Evolutionary conservation across 2,888 invertebrate genomes (phyloP), one percentile per base, ranked within the genome.

Genomic region (Tillus elongatus): DNA sequence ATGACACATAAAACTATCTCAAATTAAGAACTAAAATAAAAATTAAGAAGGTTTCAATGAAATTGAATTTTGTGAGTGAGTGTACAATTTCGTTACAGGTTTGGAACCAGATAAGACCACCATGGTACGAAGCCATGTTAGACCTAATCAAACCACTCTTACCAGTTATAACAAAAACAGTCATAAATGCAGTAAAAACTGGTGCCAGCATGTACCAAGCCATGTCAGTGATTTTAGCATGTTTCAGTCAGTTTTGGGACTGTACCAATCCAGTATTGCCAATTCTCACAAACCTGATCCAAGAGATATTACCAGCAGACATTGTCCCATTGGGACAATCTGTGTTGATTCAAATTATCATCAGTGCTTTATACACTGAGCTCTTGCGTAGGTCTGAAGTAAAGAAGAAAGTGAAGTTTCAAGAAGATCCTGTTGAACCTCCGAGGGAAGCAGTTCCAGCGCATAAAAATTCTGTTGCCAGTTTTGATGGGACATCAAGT

Each of bases 181-280:
- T 85, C 4, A 73, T 83, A 2, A 74, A 77, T 45, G 84, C 84
- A 1, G 70, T 82, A 6, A 74, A 79, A 63, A 77, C 76, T 4
- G 84, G 82, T 0, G 83, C 85, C 11, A 83, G 81, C 45, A 82
- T 83, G 74, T 85, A 83, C 60, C 84, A 85, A 68, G 75, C 82
- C 9, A 84, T 83, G 78, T 79, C 82, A 0, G 68, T 86, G 40
- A 77, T 81, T 11, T 63, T 87, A 13, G 75, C 76, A 0, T 80
- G 81, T 54, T 71, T 85, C 42, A 73, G 75, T 1, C 77, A 84
- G 51, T 68, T 82, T 9, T 73, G 80, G 60, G 78, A 79, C 49
- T 80, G 80, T 49, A 55, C 82, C 6, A 79, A 84, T 0, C 70
- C 74, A 2, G 72, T 75, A 43, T 68, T 82, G 0, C 50, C 68